Conservation (phyloP, 37 sponge, comb jelly and placozoan species). For the Dysidea cf. avara region DNA sequence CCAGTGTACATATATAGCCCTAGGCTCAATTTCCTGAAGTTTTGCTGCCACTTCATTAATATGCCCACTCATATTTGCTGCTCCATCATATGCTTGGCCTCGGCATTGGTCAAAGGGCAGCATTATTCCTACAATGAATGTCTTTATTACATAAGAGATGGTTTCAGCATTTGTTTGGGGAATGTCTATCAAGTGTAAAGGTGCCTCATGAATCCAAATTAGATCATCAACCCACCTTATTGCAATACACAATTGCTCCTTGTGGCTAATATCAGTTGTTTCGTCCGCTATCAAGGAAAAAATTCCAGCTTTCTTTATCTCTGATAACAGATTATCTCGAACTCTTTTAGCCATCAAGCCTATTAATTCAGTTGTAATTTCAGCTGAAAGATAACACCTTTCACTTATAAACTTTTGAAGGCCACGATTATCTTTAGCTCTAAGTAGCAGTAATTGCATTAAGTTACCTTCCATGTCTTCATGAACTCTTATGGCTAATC, state of each 20-base stretch:
- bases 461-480: conserved; percentile 28
- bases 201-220: conserved; percentile 29
- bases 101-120: conserved; percentile 45
- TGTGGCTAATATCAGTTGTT: too few relatives aligned
- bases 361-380: too few relatives aligned
- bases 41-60: conserved; percentile 53
- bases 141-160: conserved; percentile 27
- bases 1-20: conserved; percentile 56
- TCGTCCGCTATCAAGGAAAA: too few relatives aligned
- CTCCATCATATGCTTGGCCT: conserved; percentile 60
- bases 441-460: conserved; percentile 17
- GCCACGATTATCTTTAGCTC: too few relatives aligned
- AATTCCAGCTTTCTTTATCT: too few relatives aligned
- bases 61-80: conserved; percentile 51
- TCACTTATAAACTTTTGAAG: too few relatives aligned
- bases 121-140: conserved; percentile 14
- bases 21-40: conserved; percentile 23
- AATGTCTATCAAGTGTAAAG: conserved; percentile 32
- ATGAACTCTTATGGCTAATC: conserved; percentile 23
- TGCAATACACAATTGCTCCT: neutral
- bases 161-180: conserved; percentile 44
- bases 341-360: too few relatives aligned
- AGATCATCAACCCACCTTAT: conserved; percentile 28
- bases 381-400: neutral
- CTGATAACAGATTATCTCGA: too few relatives aligned